These are phyloP conservation scores for Drosophila histrio DNA, from an alignment of 2,888 invertebrate species.

Conservation along the genomic window DNA sequence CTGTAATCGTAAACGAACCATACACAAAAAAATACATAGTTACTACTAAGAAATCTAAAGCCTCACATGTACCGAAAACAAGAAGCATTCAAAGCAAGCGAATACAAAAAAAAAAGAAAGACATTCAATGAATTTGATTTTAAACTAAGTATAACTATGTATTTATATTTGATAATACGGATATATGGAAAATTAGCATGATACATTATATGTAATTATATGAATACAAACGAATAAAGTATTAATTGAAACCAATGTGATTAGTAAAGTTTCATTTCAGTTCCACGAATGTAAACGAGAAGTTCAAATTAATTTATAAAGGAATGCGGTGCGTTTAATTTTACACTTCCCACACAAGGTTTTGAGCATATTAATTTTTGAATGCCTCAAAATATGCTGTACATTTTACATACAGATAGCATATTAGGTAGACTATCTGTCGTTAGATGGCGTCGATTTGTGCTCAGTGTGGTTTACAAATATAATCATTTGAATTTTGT, in stretches of 20 bases:
- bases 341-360: too few species aligned
- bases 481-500: not conserved
- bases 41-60: slow-evolving; percentile 43
- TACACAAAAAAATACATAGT: slow-evolving; percentile 45
- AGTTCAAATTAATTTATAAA: not conserved
- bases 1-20: slow-evolving; percentile 34
- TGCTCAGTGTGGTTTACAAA: not conserved
- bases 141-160: slow-evolving; percentile 33
- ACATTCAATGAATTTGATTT: slow-evolving; percentile 44
- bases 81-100: slow-evolving; percentile 33
- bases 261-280: not conserved
- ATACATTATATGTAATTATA: slow-evolving; percentile 62
- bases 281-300: not conserved
- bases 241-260: slow-evolving; percentile 67
- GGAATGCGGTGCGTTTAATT: too few species aligned
- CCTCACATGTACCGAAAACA: slow-evolving; percentile 34
- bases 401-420: not conserved
- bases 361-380: too few species aligned
- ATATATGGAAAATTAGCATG: slow-evolving; percentile 36
- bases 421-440: not conserved
- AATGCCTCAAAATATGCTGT: slow-evolving; percentile 1
- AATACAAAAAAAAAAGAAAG: slow-evolving; percentile 21
- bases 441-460: slow-evolving; percentile 16
- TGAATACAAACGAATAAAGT: slow-evolving; percentile 67
- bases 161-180: slow-evolving; percentile 46